These are phyloP conservation scores for Scaptomyza reducta DNA, from an alignment of 2,888 invertebrate species.

Conservation along the genomic window DNA sequence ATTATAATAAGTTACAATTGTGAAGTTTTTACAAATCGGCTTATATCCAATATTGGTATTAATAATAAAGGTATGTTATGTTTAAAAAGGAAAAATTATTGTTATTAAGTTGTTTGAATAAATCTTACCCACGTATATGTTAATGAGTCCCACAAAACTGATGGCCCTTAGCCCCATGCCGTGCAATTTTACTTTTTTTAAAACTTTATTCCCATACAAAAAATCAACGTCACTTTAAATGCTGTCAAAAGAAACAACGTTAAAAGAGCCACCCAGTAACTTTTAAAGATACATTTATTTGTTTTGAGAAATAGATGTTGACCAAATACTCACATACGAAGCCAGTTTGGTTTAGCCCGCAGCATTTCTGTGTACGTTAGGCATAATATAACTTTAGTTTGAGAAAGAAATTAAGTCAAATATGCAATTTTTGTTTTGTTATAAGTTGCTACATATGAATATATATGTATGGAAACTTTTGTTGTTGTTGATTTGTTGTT, in stretches of 20 bases:
- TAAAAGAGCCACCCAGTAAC: constrained; percentile 43
- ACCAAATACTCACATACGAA: constrained; percentile 57
- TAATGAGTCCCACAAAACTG: constrained; percentile 45
- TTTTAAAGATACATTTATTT: constrained; percentile 12
- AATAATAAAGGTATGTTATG: constrained; percentile 15
- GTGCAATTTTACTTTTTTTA: constrained; percentile 10
- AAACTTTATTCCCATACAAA: constrained; percentile 52
- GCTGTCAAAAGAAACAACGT: constrained; percentile 71
- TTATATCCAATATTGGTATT: constrained; percentile 52
- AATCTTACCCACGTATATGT: constrained; percentile 50
- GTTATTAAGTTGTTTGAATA: constrained; percentile 23
- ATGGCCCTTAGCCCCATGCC: constrained; percentile 26
- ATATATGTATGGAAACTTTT: constrained; percentile 40
- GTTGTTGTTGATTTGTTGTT: constrained; percentile 49
- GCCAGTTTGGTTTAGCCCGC: constrained; percentile 47
- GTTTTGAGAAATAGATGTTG: constrained; percentile 15
- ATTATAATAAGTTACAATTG: constrained; percentile 34
- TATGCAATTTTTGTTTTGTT: constrained; percentile 32
- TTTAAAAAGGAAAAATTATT: constrained; percentile 25
- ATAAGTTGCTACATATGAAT: constrained; percentile 30
- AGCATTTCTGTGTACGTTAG: constrained; percentile 40
- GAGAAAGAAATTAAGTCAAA: constrained; percentile 56
- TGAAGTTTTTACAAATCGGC: constrained; percentile 52
- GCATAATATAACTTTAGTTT: constrained; percentile 48
- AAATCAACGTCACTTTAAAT: constrained; percentile 38